phyloP scores from a whole-genome alignment of 92 coral and sea anemone species.

The Metridium senile region DNA sequence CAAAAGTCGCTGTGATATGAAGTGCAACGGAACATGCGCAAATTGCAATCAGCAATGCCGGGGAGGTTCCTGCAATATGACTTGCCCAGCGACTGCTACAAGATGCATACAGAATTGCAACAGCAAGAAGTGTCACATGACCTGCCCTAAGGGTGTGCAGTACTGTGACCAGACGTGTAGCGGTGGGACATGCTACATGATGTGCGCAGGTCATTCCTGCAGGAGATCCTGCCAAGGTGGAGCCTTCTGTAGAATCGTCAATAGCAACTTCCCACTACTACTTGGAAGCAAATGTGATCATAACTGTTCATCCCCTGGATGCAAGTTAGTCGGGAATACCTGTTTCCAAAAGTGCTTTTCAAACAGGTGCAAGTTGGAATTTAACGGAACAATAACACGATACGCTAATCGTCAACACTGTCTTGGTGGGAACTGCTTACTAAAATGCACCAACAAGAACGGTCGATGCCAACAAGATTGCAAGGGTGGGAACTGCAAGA shows the following conservation, averaged over 20 bases:
- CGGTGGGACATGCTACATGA: conserved; percentile 54
- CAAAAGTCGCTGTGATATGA: conserved; percentile 53
- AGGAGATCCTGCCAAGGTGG: conserved; percentile 51
- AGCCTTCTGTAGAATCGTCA: conserved; percentile 1
- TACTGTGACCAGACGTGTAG: conserved; percentile 49
- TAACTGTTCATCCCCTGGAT: background rate
- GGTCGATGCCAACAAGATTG: conserved; percentile 11
- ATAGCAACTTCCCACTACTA: background rate
- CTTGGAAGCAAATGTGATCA: background rate
- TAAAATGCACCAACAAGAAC: conserved; percentile 34
- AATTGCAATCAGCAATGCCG: conserved; percentile 47
- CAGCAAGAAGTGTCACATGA: conserved; percentile 60
- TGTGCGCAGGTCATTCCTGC: conserved; percentile 47
- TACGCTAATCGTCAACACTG: conserved; percentile 53
- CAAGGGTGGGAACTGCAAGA: conserved; percentile 24
- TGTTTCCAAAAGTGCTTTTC: conserved; percentile 54
- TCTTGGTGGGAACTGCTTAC: conserved; percentile 54
- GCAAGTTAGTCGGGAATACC: conserved; percentile 11
- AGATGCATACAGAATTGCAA: conserved; percentile 56
- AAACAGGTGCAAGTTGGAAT: conserved; percentile 47
- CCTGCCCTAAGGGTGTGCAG: conserved; percentile 58
- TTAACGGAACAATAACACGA: conserved; percentile 19
- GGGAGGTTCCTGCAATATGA: conserved; percentile 59
- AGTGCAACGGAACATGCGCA: conserved; percentile 32
- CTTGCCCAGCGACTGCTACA: conserved; percentile 35